A percentile compares a stretch with the other conserved stretches of the same genome.
These are phyloP conservation scores for Meiosimyza decipiens DNA, from an alignment of 2,888 invertebrate species.

Conservation along the genomic window DNA sequence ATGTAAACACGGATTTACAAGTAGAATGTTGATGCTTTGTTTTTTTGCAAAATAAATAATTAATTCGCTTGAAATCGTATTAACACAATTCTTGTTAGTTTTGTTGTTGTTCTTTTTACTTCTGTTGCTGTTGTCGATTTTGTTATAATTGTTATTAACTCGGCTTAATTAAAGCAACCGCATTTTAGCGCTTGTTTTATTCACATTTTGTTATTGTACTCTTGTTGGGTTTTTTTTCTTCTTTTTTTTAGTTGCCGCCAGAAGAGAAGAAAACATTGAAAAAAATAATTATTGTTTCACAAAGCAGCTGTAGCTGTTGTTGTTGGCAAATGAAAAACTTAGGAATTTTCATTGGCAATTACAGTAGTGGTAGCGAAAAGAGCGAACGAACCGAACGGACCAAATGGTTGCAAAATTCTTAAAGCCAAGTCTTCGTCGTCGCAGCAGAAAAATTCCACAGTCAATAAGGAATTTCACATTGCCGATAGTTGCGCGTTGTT, in stretches of 20 bases:
- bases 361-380: conserved; percentile 35
- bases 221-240: conserved; percentile 2
- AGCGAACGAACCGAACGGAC: conserved; percentile 42
- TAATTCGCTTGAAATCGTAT: conserved; percentile 26
- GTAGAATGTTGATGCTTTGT: too few relatives aligned
- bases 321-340: conserved; percentile 33
- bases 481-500: conserved; percentile 15
- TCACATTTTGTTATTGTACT: conserved; percentile 11
- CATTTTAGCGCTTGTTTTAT: background rate
- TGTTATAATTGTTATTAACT: conserved; percentile 27
- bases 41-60: conserved; percentile 11
- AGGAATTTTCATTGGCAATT: conserved; percentile 46
- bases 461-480: background rate
- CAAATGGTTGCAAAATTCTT: conserved; percentile 37
- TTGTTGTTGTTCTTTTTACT: conserved; percentile 16
- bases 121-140: background rate
- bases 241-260: background rate
- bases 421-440: background rate
- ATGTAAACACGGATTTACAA: too few relatives aligned
- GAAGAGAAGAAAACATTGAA: background rate
- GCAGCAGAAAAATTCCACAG: conserved; percentile 1
- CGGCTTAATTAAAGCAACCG: conserved; percentile 30
- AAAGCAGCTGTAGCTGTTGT: conserved; percentile 4
- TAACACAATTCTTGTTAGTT: conserved; percentile 2
- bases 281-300: conserved; percentile 11